Evolutionary conservation across 2,888 invertebrate genomes (phyloP), one percentile per base, ranked within the genome.

Genomic region (Microplitis manilae): DNA sequence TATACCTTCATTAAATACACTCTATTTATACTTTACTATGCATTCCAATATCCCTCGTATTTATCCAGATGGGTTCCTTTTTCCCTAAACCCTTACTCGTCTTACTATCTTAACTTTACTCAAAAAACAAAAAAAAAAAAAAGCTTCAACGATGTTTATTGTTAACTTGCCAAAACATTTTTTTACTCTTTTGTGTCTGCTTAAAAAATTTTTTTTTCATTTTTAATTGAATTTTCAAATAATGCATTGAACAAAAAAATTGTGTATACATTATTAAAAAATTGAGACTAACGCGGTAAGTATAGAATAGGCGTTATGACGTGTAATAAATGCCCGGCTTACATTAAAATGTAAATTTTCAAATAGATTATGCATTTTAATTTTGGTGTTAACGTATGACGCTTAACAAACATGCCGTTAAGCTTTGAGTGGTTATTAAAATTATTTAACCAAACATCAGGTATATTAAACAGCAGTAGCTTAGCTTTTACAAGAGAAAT

Each of bases 281-380:
- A 13, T 67, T 38, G 39, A 38, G 30, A 13, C 13, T 67, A 39
- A 67, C n/a, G 13, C 13, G 13, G 13, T 50, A 50, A 50, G 13
- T 50, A 50, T 50, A 50, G 9, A 2, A 8, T 13, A 50, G 13
- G 8, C 4, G 50, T 13, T 50, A 50, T 13, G 13, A 13, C 50
- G 39, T 60, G 50, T 60, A 39, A 68, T 68, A 68, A 61, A 17
- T 70, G 65, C 41, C 20, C 72, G 50, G n/a, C 30, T 80, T 77
- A 77, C 69, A 81, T 80, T 81, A 81, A 79, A 79, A 81, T 80
- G 79, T 74, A 80, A 81, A 80, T 80, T 79, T 78, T 73, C 75
- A 72, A 75, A 70, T 69, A 61, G 79, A 79, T 79, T 80, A 80
- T 78, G 76, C 77, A 81, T 81, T 80, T 71, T 76, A 79, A 81